Evolutionary conservation across 2,797 vertebrate species (phyloP).

Genomic region (Gallinago solitaria): DNA sequence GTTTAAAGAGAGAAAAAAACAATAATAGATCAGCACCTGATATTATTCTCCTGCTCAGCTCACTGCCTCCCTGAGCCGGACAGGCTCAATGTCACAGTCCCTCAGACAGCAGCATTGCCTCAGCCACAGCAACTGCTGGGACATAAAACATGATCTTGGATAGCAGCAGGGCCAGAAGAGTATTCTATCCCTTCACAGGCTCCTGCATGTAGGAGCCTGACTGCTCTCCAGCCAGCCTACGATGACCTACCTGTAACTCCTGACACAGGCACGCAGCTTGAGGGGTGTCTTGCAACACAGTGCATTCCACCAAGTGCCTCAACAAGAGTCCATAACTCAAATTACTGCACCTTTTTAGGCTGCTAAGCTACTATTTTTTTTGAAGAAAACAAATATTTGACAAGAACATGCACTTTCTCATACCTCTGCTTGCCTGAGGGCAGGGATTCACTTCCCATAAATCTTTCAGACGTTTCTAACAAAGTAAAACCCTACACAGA

Average conservation of each 20-base stretch:
- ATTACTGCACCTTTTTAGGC: background rate
- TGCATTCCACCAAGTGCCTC: accelerated
- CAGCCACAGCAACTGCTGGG: background rate
- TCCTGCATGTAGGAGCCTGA: background rate
- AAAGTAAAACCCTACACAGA: background rate
- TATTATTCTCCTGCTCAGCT: background rate
- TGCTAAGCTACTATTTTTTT: background rate
- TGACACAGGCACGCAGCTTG: background rate
- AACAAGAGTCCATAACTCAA: background rate
- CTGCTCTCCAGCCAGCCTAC: background rate
- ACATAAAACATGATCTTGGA: background rate
- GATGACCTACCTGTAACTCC: accelerated
- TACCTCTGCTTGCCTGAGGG: background rate
- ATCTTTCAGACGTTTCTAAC: background rate
- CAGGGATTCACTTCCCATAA: background rate
- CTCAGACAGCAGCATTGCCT: background rate
- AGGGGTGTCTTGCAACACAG: background rate
- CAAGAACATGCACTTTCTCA: background rate
- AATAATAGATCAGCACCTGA: accelerated
- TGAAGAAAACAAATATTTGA: background rate
- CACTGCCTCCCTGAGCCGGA: background rate
- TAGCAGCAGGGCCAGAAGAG: background rate
- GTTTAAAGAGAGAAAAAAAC: background rate
- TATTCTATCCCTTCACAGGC: background rate
- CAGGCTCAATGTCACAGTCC: background rate